A percentile compares a stretch with the other conserved stretches of the same genome.
These are phyloP conservation scores for Rousettus leschenaultii DNA, from an alignment of 2,113 vertebrate genomes.

Conservation along the genomic window DNA sequence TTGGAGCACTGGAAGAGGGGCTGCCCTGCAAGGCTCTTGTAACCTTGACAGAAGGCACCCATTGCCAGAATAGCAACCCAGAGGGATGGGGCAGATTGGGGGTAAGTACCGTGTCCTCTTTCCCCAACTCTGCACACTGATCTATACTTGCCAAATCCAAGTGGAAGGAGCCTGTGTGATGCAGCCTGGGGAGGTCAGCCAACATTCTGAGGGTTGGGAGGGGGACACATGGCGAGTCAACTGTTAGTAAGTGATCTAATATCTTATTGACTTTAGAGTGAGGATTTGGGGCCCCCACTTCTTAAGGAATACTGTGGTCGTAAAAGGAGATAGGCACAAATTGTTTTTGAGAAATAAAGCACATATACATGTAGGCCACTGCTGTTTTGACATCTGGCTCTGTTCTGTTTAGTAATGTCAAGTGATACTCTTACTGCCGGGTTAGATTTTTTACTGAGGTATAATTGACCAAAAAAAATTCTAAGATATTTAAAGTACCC, in stretches of 20 bases:
- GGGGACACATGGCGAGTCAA: background rate
- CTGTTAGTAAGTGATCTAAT: background rate
- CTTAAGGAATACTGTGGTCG: background rate
- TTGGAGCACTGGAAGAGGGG: background rate
- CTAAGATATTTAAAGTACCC: background rate
- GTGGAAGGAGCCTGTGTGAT: background rate
- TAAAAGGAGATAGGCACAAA: background rate
- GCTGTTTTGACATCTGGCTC: background rate
- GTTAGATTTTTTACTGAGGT: background rate
- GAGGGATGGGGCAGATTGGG: background rate
- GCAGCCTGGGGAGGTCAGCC: background rate
- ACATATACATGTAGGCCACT: background rate
- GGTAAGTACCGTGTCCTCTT: background rate
- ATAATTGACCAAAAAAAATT: background rate
- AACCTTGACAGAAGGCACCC: background rate
- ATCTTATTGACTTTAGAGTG: background rate
- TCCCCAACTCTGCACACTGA: background rate
- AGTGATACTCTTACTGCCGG: background rate
- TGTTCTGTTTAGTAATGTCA: background rate
- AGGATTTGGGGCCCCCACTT: background rate
- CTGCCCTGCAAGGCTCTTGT: no score
- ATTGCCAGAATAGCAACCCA: background rate
- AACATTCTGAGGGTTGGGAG: background rate
- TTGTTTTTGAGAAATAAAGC: background rate
- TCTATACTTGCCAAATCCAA: background rate